A percentile compares a stretch with the other conserved stretches of the same genome.
Evolutionary conservation across 2,888 invertebrate genomes (phyloP).

Genomic region (Oligia fasciuncula): DNA sequence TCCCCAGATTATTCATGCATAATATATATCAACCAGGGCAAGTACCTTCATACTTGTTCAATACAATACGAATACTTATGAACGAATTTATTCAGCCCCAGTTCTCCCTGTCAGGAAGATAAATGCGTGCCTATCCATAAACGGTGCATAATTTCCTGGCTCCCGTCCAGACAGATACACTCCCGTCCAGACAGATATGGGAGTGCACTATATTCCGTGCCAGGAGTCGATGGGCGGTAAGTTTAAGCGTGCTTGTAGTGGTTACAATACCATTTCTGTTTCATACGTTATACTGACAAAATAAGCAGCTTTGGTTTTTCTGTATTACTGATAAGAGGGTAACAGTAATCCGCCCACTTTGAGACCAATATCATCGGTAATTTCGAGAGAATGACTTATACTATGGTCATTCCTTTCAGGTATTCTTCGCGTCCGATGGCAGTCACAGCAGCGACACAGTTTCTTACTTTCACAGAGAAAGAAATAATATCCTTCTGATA

Average conservation of each 20-base stretch:
- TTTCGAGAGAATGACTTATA: no score
- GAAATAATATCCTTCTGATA: no score
- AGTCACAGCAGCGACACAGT: no score
- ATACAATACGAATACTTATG: neutral
- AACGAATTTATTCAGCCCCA: conserved; percentile 31
- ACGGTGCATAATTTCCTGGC: conserved; percentile 49
- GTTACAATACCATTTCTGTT: neutral
- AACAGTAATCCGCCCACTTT: no score
- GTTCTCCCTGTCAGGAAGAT: conserved; percentile 22
- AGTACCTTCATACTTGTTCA: neutral
- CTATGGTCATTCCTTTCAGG: no score
- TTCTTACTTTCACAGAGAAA: no score
- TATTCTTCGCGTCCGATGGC: no score
- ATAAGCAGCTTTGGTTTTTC: no score
- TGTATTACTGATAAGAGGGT: no score
- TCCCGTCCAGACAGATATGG: conserved; percentile 41
- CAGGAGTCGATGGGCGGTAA: conserved; percentile 12
- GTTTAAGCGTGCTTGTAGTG: conserved; percentile 1
- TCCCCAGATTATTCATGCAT: neutral
- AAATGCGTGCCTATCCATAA: conserved; percentile 33
- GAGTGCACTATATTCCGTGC: conserved; percentile 41
- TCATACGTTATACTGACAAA: neutral
- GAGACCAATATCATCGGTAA: no score
- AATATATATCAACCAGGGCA: neutral
- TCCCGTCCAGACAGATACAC: conserved; percentile 36